phyloP scores from a whole-genome alignment of 2,113 vertebrate genomes.

The Apteryx mantelli region DNA sequence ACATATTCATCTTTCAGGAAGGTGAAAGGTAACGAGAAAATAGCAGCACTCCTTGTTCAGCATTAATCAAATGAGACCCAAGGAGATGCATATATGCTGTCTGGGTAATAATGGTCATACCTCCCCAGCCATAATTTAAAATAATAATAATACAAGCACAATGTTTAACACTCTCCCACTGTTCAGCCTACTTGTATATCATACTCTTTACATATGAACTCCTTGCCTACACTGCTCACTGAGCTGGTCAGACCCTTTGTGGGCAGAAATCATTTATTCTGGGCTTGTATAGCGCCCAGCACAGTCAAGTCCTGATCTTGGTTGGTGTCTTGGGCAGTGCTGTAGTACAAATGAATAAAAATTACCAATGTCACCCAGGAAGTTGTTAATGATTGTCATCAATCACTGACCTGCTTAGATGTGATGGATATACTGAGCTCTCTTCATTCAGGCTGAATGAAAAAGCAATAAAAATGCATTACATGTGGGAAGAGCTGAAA shows the following conservation, averaged over 20 bases:
- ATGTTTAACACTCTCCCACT: not conserved
- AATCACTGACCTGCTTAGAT: not conserved
- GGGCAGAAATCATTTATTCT: not conserved
- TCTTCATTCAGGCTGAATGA: not conserved
- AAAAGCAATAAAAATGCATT: not conserved
- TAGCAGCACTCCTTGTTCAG: not conserved
- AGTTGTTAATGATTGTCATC: not conserved
- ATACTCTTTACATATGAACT: not conserved
- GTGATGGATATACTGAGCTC: not conserved
- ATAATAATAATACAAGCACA: not conserved
- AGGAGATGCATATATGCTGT: not conserved
- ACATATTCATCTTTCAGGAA: not conserved
- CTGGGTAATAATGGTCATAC: not conserved
- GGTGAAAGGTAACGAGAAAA: not conserved
- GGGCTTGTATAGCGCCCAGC: not conserved
- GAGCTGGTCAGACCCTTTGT: not conserved
- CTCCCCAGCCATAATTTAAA: not conserved
- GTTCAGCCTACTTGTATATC: not conserved
- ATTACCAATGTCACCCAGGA: not conserved
- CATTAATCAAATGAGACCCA: not conserved
- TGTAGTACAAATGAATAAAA: not conserved
- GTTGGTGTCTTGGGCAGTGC: not conserved
- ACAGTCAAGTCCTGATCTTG: not conserved
- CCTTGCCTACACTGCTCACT: not conserved
- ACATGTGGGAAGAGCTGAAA: not conserved